phyloP scores from a whole-genome alignment of 2,888 invertebrate species.

The Coenonympha glycerion region DNA sequence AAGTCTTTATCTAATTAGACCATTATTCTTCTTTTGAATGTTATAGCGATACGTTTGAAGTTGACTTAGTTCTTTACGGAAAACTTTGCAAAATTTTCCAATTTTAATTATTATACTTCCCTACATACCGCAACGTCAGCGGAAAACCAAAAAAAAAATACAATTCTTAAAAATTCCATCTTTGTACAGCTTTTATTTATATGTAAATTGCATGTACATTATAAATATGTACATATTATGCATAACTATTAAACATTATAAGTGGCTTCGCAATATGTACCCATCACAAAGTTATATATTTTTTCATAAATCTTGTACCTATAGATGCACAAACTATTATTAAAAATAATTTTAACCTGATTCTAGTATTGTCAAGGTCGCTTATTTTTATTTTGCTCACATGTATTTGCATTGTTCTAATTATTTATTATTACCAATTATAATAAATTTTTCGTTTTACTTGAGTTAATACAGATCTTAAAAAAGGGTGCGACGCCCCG shows the following conservation, averaged over 20 bases:
- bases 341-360: not conserved
- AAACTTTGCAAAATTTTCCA: no score
- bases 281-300: no score
- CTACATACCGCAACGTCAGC: no score
- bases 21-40: not conserved
- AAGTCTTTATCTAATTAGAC: not conserved
- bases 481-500: conserved; percentile 15
- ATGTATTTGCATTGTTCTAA: not conserved
- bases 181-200: no score
- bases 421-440: not conserved
- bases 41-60: not conserved
- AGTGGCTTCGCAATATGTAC: no score
- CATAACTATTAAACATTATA: no score
- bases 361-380: not conserved
- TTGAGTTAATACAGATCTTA: conserved; percentile 19
- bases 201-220: no score
- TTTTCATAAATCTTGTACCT: not conserved
- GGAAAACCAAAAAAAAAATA: no score
- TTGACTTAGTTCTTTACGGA: not conserved
- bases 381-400: not conserved
- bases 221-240: no score
- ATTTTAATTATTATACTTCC: no score
- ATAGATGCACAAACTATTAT: not conserved
- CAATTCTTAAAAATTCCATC: no score
- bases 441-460: conserved; percentile 1